phyloP scores from a whole-genome alignment of 2,888 invertebrate species.

The Epinotia bilunana region DNA sequence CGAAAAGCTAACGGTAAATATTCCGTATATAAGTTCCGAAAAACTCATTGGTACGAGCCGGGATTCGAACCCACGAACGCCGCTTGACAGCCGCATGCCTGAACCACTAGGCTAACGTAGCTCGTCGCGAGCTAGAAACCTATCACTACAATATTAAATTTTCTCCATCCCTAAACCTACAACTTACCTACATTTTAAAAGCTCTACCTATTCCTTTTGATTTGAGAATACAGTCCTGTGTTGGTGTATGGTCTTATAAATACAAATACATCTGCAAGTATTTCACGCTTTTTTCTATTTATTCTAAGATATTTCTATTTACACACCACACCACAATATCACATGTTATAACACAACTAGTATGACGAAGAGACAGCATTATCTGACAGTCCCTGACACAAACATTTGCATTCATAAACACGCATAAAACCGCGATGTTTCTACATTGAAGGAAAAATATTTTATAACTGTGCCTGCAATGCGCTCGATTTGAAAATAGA shows the following conservation, averaged over 20 bases:
- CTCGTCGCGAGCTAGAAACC: too few relatives aligned
- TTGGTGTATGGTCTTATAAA: neutral
- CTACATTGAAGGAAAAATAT: slow-evolving; percentile 54
- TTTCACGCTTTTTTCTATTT: neutral
- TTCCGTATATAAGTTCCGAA: too few relatives aligned
- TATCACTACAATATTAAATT: too few relatives aligned
- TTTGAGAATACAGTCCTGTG: too few relatives aligned
- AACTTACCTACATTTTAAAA: too few relatives aligned
- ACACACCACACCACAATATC: slow-evolving; percentile 3
- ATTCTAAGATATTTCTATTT: neutral
- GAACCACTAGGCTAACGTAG: too few relatives aligned
- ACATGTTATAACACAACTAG: slow-evolving; percentile 4
- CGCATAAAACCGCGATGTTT: slow-evolving; percentile 50
- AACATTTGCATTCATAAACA: slow-evolving; percentile 52
- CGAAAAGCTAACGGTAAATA: too few relatives aligned
- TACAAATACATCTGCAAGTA: neutral
- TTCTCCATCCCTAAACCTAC: too few relatives aligned
- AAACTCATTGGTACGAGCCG: too few relatives aligned
- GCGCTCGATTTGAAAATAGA: slow-evolving; percentile 5
- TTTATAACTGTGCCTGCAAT: slow-evolving; percentile 32
- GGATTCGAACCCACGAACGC: too few relatives aligned
- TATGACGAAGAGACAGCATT: slow-evolving; percentile 47
- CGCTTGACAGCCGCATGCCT: too few relatives aligned
- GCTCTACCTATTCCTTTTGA: too few relatives aligned
- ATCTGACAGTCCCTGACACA: slow-evolving; percentile 54